phyloP scores from a whole-genome alignment of 2,888 invertebrate species.

The Trilocha varians region DNA sequence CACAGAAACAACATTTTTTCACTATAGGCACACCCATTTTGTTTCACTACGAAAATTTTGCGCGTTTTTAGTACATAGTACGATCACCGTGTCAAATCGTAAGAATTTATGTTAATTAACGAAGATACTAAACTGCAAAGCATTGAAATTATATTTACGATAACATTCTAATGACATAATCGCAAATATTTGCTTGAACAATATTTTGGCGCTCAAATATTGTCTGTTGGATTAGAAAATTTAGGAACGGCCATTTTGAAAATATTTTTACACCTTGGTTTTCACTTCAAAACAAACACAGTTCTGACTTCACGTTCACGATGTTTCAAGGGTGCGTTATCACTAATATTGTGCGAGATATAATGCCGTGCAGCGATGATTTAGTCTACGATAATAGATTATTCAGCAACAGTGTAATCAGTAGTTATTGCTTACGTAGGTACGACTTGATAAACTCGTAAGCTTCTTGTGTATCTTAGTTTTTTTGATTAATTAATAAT shows the following conservation, averaged over 20 bases:
- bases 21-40: conserved; percentile 61
- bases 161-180: too few relatives aligned
- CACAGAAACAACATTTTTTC: conserved; percentile 50
- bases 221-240: background rate
- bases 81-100: too few relatives aligned
- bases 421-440: background rate
- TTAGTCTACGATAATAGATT: conserved; percentile 9
- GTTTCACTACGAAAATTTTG: background rate
- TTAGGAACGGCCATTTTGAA: background rate
- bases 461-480: background rate
- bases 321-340: conserved; percentile 8
- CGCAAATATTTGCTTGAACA: too few relatives aligned
- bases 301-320: conserved; percentile 3
- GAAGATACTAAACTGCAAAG: too few relatives aligned
- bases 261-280: background rate
- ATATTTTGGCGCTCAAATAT: too few relatives aligned
- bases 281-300: background rate
- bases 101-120: too few relatives aligned
- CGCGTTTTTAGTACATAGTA: too few relatives aligned
- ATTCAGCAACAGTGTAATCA: background rate
- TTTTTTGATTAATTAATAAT: too few relatives aligned
- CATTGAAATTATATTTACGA: too few relatives aligned
- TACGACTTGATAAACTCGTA: background rate
- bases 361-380: conserved; percentile 8
- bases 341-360: conserved; percentile 8